phyloP scores from a whole-genome alignment of 2,888 invertebrate species.

The Rhyacophila evoluta region DNA sequence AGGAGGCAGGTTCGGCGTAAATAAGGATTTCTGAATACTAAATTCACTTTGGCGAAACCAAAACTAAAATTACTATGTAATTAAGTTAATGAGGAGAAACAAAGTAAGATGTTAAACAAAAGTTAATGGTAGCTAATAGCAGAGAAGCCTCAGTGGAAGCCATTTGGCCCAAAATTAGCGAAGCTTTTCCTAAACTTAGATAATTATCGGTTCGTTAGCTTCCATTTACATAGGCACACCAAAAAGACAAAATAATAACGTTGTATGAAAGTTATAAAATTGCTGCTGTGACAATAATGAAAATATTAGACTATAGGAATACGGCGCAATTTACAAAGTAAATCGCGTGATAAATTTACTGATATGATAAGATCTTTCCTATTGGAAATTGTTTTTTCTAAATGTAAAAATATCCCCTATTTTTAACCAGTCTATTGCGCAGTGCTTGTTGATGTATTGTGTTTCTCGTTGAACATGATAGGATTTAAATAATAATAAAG shows the following conservation, averaged over 20 bases:
- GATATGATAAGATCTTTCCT: too few relatives aligned
- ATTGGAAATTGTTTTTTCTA: too few relatives aligned
- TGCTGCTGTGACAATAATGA: neutral
- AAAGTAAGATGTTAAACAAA: constrained; percentile 14
- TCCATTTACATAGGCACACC: neutral
- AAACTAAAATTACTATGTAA: neutral
- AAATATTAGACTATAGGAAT: too few relatives aligned
- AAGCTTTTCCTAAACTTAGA: constrained; percentile 16
- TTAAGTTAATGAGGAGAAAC: constrained; percentile 4
- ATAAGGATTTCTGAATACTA: neutral
- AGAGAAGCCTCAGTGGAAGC: neutral
- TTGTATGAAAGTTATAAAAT: neutral
- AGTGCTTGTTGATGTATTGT: too few relatives aligned
- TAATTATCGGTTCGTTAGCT: constrained; percentile 16
- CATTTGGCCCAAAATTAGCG: neutral
- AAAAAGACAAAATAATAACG: neutral
- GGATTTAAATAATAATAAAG: too few relatives aligned
- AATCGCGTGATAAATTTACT: too few relatives aligned
- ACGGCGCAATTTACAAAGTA: too few relatives aligned
- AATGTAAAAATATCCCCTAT: too few relatives aligned
- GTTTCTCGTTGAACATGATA: too few relatives aligned
- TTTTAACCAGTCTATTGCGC: too few relatives aligned
- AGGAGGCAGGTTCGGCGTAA: neutral
- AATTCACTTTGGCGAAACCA: neutral
- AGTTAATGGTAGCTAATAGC: neutral